Evolutionary conservation across 2,888 invertebrate species (phyloP).

Genomic region (Hartigia nigra): DNA sequence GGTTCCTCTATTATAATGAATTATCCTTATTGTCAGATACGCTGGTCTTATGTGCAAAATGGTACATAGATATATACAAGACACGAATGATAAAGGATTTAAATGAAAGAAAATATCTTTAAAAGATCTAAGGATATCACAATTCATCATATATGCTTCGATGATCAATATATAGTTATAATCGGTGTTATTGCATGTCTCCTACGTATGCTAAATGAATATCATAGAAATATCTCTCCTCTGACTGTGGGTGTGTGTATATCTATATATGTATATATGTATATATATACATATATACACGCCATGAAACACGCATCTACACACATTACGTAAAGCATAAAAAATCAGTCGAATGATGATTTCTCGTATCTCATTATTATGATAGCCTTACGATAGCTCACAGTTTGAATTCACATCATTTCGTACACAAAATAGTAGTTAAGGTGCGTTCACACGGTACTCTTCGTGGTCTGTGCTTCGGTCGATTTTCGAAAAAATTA

Average conservation of each 20-base stretch:
- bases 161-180: conserved; percentile 21
- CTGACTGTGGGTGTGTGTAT: background rate
- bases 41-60: conserved; percentile 6
- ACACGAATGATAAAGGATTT: background rate
- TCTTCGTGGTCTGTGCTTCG: background rate
- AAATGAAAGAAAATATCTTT: background rate
- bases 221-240: background rate
- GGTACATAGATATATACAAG: background rate
- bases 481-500: background rate
- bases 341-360: background rate
- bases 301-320: background rate
- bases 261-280: no score
- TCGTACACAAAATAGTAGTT: background rate
- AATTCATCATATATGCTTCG: conserved; percentile 23
- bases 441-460: background rate
- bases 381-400: background rate
- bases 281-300: conserved; percentile 13
- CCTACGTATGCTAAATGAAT: conserved; percentile 9
- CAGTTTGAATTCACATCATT: background rate
- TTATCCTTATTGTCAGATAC: background rate
- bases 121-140: background rate
- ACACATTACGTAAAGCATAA: background rate
- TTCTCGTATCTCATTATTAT: background rate
- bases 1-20: background rate
- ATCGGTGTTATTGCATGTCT: conserved; percentile 21